Evolutionary conservation across 2,113 vertebrate species (phyloP), one percentile per base, ranked within the genome.

Genomic region (Rhinolophus sinicus): DNA sequence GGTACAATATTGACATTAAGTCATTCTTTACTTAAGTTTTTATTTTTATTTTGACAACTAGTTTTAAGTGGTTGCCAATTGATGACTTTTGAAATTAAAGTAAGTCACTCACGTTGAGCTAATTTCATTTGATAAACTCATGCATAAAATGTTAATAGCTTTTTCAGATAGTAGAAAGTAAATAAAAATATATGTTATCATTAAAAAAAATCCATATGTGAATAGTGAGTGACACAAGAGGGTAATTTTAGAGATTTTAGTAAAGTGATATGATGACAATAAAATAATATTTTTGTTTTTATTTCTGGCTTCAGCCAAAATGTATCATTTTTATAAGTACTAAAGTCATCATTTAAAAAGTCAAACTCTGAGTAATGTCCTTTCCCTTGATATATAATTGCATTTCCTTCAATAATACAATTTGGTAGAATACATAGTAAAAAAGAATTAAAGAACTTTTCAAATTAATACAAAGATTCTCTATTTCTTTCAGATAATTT

Each of bases 41-140:
- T 65, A 22, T 83, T 30, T 93, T 84, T n/a, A 67, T 80, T 93
- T 76, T 87, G 54, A 84, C n/a, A 90, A 56, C 10, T 78, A n/a
- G 35, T 50, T 96, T 81, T 52, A 92, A 47, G 10, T 80, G 30
- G 54, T 91, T n/a, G 3, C 7, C 72, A 90, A 62, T 22, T 62
- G 47, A 78, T 64, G 40, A 56, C 21, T 77, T 94, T 80, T 67
- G n/a, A 6, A 93, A 16, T 95, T 84, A 83, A 96, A 70, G 16
- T 84, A 62, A 89, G 64, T 81, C 22, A 56, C 14, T 77, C 24
- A 28, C 11, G 67, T 6, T 33, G 22, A 95, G 18, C 13, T 88
- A 89, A 52, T 52, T 93, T 86, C 4, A 58, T 58, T 73, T 62
- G 70, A 70, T 22, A 88, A 78, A 24, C 19, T 54, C 50, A 75